Evolutionary conservation across 2,888 invertebrate genomes (phyloP).

Genomic region (Invenusta paracnida): DNA sequence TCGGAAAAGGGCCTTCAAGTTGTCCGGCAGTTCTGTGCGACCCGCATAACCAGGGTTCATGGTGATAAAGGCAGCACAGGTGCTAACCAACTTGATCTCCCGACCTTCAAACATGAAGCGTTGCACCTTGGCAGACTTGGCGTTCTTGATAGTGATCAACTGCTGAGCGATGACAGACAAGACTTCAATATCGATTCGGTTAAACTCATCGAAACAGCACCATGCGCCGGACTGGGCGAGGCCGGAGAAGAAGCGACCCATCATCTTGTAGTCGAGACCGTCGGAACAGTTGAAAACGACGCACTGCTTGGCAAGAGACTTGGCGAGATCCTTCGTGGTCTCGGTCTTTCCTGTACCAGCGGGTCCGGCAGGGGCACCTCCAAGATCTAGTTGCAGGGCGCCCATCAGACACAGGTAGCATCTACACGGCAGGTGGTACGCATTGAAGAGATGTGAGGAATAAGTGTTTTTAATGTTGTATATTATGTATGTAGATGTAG

Average conservation of each 20-base stretch:
- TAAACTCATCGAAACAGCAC: constrained; percentile 88
- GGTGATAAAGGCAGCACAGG: constrained; percentile 80
- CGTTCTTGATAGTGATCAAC: constrained; percentile 78
- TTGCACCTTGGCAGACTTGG: constrained; percentile 69
- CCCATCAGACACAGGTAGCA: constrained; percentile 85
- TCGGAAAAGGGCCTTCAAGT: constrained; percentile 77
- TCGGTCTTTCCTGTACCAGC: constrained; percentile 83
- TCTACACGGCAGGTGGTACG: constrained; percentile 55
- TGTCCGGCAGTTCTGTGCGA: constrained; percentile 80
- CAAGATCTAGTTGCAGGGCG: constrained; percentile 76
- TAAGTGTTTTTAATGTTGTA: too few species aligned
- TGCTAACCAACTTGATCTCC: constrained; percentile 74
- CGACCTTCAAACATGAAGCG: constrained; percentile 82
- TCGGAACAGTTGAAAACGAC: constrained; percentile 88
- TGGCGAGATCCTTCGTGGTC: constrained; percentile 82
- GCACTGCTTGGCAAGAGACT: constrained; percentile 79
- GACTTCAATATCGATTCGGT: constrained; percentile 82
- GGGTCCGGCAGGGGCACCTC: constrained; percentile 81
- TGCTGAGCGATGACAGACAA: constrained; percentile 83
- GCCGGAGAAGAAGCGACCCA: constrained; percentile 84
- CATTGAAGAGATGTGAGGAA: too few species aligned
- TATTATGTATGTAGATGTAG: too few species aligned
- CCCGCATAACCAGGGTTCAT: constrained; percentile 90
- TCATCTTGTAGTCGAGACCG: constrained; percentile 71
- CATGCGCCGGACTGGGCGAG: constrained; percentile 82